Base-by-base conservation (phyloP, 2,113 vertebrate genomes). In the Etheostoma cragini region DNA sequence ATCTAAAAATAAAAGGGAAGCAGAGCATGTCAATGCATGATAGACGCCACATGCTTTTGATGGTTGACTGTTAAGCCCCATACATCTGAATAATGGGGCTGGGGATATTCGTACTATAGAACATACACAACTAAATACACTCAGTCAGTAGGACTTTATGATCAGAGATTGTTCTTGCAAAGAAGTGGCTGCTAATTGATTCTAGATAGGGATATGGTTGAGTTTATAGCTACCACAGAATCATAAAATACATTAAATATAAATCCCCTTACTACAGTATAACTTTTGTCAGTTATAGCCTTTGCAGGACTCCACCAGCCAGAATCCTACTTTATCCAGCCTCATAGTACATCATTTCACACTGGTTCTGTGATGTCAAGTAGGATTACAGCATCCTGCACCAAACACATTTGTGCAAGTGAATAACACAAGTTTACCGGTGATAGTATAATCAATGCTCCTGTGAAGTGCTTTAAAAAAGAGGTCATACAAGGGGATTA, bases 1-100 rank as follows among this genome's bases (percentile, higher is more conserved):
- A 95, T 98, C 98, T 99, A 91, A 62, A 90, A 94, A 83, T 46
- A 2, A 78, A 85, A 72, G 26, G 17, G 11, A 79, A 17, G 86
- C 13, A 69, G 47, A 47, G 24, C 15, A 62, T 30, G 42, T 91
- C 68, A 87, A 68, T 21, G 79, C 30, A 77, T 22, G 49, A 78
- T 15, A 0, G 26, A 80, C 2, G n/a, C n/a, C 30, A 38, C 60
- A 76, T 60, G 42, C 52, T 56, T 17, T 3, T 5, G 1, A 75
- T 11, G 21, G 26, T 24, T 22, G 21, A 75, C 21, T 50, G 22
- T 53, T 21, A 5, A 45, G 33, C 24, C 47, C 6, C n/a, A 19
- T 14, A 33, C 72, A 19, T 16, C 16, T 30, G 45, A 66, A 4
- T 5, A 22, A 6, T 38, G 11, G 35, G 75, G 70, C 64, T 49